These are phyloP conservation scores for Pogona vitticeps DNA, from an alignment of 2,113 vertebrate genomes.

Conservation along the genomic window DNA sequence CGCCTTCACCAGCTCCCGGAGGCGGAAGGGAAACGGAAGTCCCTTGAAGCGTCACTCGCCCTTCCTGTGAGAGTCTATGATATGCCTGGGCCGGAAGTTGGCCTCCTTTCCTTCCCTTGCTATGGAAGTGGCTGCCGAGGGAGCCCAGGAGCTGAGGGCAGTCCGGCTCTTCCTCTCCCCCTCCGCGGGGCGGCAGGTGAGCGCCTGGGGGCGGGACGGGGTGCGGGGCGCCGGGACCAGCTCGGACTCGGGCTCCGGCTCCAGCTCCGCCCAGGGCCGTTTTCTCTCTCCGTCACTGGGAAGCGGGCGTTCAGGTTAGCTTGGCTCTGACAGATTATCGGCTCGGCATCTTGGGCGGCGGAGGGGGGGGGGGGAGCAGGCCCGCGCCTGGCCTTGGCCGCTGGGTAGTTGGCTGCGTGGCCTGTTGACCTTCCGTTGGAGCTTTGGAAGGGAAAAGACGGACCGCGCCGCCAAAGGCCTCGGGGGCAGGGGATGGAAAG, in stretches of 20 bases:
- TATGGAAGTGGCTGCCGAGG: conserved; percentile 7
- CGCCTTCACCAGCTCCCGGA: not conserved
- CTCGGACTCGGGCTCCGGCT: not conserved
- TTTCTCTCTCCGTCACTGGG: not conserved
- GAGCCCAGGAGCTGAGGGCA: not conserved
- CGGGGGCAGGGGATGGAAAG: too few species aligned
- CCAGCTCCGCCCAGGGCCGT: not conserved
- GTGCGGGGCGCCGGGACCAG: too few species aligned
- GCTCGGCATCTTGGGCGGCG: too few species aligned
- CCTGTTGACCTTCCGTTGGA: too few species aligned
- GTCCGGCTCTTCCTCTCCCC: not conserved
- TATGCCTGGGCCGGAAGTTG: conserved; percentile 30
- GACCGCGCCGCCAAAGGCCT: too few species aligned
- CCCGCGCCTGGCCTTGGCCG: too few species aligned
- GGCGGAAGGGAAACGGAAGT: not conserved
- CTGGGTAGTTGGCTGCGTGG: too few species aligned
- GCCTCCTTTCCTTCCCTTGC: not conserved
- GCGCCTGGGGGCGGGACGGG: not conserved
- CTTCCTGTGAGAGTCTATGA: not conserved
- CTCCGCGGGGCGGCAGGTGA: conserved; percentile 7
- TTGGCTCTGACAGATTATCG: not conserved
- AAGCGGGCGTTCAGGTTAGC: too few species aligned
- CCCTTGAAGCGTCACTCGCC: not conserved
- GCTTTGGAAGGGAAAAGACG: too few species aligned
- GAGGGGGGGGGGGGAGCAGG: too few species aligned